Evolutionary conservation across 2,797 vertebrate genomes (phyloP).

Genomic region (Acrossocheilus fasciatus): DNA sequence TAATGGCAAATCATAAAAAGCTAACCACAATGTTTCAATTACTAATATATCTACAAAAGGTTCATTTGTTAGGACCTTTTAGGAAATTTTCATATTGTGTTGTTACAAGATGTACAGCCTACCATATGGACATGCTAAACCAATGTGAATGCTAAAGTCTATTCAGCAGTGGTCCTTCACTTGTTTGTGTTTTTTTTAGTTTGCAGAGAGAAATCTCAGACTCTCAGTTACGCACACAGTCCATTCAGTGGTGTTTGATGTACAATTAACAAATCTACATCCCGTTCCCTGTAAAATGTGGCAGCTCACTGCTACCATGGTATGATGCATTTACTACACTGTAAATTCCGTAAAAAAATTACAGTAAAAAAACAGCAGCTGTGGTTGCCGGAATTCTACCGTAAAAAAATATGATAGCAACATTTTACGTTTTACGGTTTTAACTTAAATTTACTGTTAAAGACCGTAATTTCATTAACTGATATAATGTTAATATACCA

Average conservation of each 20-base stretch:
- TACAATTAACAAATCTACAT: background rate
- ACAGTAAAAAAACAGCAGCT: too few species aligned
- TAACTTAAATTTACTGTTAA: too few species aligned
- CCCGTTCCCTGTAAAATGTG: too few species aligned
- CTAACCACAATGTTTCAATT: slow-evolving; percentile 50
- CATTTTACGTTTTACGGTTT: too few species aligned
- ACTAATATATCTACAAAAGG: slow-evolving; percentile 18
- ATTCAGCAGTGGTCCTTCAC: background rate
- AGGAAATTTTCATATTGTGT: slow-evolving; percentile 3
- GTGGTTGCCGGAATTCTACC: too few species aligned
- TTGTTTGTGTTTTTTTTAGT: background rate
- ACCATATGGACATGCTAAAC: background rate
- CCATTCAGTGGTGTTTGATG: background rate
- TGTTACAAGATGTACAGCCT: background rate
- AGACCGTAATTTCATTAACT: too few species aligned
- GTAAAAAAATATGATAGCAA: too few species aligned
- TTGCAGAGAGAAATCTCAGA: too few species aligned
- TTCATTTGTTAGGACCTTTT: slow-evolving; percentile 47
- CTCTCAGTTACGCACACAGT: background rate
- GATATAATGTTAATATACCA: too few species aligned
- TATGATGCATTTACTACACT: too few species aligned
- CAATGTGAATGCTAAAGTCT: background rate
- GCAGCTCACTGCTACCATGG: too few species aligned
- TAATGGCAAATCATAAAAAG: slow-evolving; percentile 47
- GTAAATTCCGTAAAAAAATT: too few species aligned